phyloP scores from a whole-genome alignment of 2,888 invertebrate genomes.

The Rutpela maculata region DNA sequence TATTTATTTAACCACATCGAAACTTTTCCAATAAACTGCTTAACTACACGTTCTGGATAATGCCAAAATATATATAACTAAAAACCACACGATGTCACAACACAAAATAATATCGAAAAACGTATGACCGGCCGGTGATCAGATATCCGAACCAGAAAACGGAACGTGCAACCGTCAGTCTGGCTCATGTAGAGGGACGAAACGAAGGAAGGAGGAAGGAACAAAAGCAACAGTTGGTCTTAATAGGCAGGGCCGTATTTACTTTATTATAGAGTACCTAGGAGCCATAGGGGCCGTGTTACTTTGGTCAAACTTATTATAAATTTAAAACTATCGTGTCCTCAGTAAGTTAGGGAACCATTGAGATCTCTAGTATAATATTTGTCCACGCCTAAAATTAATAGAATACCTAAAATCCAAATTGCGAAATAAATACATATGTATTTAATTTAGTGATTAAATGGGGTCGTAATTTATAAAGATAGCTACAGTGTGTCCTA shows the following conservation, averaged over 20 bases:
- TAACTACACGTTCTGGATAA: not conserved
- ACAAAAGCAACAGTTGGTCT: constrained; percentile 37
- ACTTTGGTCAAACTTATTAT: too few relatives aligned
- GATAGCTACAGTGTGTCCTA: too few relatives aligned
- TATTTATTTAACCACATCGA: constrained; percentile 18
- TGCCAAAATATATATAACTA: constrained; percentile 3
- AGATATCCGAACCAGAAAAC: constrained; percentile 13
- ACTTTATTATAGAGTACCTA: not conserved
- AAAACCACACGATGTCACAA: not conserved
- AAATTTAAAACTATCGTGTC: too few relatives aligned
- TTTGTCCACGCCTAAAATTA: too few relatives aligned
- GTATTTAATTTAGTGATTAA: too few relatives aligned
- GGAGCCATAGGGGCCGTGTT: too few relatives aligned
- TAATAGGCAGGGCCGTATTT: constrained; percentile 28
- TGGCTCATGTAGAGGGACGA: constrained; percentile 1
- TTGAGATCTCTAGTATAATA: too few relatives aligned
- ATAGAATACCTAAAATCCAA: too few relatives aligned
- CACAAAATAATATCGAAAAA: constrained; percentile 8
- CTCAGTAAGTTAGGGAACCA: too few relatives aligned
- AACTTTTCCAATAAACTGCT: not conserved
- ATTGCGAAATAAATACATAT: too few relatives aligned
- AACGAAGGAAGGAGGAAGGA: constrained; percentile 1
- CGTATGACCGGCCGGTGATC: constrained; percentile 21
- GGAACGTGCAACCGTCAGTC: constrained; percentile 35
- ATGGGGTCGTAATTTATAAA: too few relatives aligned